These are phyloP conservation scores for Perccottus glenii DNA, from an alignment of 2,113 vertebrate genomes.

Conservation along the genomic window DNA sequence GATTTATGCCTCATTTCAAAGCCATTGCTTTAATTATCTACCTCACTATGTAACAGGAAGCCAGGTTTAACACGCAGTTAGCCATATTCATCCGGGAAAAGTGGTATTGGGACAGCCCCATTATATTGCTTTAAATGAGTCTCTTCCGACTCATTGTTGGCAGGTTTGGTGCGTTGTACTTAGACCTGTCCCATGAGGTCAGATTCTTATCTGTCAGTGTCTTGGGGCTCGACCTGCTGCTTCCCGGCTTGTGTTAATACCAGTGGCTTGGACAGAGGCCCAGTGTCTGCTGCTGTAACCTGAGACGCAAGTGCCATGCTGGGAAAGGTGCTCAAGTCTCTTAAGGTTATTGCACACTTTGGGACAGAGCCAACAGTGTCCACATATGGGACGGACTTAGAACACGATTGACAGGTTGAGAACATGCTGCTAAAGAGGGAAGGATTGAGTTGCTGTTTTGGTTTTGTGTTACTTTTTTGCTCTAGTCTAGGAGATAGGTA, in stretches of 20 bases:
- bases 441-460: too few species aligned
- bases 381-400: background rate
- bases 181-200: too few species aligned
- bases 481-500: too few species aligned
- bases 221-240: background rate
- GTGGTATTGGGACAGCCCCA: background rate
- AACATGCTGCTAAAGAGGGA: background rate
- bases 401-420: background rate
- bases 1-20: too few species aligned
- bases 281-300: constrained; percentile 1
- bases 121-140: too few species aligned
- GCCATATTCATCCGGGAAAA: background rate
- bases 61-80: too few species aligned
- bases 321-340: constrained; percentile 17
- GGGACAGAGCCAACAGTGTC: background rate
- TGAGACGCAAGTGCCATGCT: constrained; percentile 11
- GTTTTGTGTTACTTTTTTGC: too few species aligned
- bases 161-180: too few species aligned
- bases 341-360: constrained; percentile 1
- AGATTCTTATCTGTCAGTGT: too few species aligned
- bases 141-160: too few species aligned
- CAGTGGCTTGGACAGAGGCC: background rate
- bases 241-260: background rate
- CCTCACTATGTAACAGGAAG: too few species aligned
- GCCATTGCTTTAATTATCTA: too few species aligned